phyloP scores from a whole-genome alignment of 1,140 invertebrate species.

The Eumaeus atala region DNA sequence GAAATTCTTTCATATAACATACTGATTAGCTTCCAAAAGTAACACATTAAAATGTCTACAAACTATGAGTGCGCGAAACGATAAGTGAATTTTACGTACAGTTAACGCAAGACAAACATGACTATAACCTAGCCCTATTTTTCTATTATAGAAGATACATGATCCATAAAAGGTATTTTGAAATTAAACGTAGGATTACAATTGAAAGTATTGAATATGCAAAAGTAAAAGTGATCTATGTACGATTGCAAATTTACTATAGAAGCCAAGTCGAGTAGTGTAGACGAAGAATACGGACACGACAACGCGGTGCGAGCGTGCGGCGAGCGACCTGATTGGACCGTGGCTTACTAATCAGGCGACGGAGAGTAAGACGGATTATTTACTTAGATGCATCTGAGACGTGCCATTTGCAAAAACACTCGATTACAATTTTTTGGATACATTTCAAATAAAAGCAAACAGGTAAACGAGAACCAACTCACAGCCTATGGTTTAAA shows the following conservation, averaged over 20 bases:
- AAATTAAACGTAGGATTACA: constrained; percentile 45
- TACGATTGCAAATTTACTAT: constrained; percentile 53
- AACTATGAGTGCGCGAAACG: constrained; percentile 65
- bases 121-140: constrained; percentile 68
- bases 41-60: constrained; percentile 61
- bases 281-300: constrained; percentile 58
- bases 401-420: constrained; percentile 67
- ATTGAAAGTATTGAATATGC: constrained; percentile 51
- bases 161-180: constrained; percentile 49
- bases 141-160: constrained; percentile 62
- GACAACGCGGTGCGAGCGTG: constrained; percentile 51
- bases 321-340: constrained; percentile 30
- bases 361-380: constrained; percentile 70
- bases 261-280: constrained; percentile 65
- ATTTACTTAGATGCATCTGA: constrained; percentile 66
- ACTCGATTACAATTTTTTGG: constrained; percentile 43
- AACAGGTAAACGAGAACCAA: constrained; percentile 59
- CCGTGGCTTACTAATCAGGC: constrained; percentile 51
- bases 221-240: constrained; percentile 50
- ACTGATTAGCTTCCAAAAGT: constrained; percentile 61
- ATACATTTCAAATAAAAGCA: constrained; percentile 55
- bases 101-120: constrained; percentile 60
- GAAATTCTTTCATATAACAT: constrained; percentile 60
- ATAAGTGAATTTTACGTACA: constrained; percentile 63
- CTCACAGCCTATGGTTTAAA: constrained; percentile 64